These are phyloP conservation scores for Sarcophaga bullata DNA, from an alignment of 1,140 invertebrate genomes.

Conservation along the genomic window DNA sequence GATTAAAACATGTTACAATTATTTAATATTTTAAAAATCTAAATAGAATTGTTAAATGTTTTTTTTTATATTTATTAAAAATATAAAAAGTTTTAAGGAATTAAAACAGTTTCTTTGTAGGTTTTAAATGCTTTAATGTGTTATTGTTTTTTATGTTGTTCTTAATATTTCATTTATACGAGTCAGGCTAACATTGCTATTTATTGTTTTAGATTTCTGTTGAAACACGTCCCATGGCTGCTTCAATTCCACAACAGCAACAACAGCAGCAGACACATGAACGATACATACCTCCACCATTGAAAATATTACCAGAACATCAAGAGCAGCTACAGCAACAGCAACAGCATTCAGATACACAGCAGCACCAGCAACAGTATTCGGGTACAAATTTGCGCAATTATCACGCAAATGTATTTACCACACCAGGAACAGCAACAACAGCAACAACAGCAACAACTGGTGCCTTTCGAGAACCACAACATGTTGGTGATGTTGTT, in stretches of 20 bases:
- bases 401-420: conserved; percentile 59
- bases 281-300: conserved; percentile 59
- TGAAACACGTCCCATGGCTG: conserved; percentile 59
- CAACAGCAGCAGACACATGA: conserved; percentile 48
- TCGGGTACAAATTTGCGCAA: conserved; percentile 48
- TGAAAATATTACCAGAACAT: conserved; percentile 58
- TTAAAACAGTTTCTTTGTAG: background rate
- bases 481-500: conserved; percentile 42
- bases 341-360: conserved; percentile 38
- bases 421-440: conserved; percentile 51
- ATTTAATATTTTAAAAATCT: too few relatives aligned
- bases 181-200: too few relatives aligned
- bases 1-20: too few relatives aligned
- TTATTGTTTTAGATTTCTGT: conserved; percentile 53
- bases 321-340: conserved; percentile 47
- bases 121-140: too few relatives aligned
- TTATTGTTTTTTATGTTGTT: too few relatives aligned
- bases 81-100: background rate
- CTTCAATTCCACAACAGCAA: conserved; percentile 42
- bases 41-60: too few relatives aligned
- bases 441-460: conserved; percentile 30
- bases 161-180: too few relatives aligned
- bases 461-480: conserved; percentile 41
- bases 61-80: too few relatives aligned
- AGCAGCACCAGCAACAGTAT: conserved; percentile 46